These are phyloP conservation scores for Aix galericulata DNA, from an alignment of 2,113 vertebrate genomes.

Conservation along the genomic window DNA sequence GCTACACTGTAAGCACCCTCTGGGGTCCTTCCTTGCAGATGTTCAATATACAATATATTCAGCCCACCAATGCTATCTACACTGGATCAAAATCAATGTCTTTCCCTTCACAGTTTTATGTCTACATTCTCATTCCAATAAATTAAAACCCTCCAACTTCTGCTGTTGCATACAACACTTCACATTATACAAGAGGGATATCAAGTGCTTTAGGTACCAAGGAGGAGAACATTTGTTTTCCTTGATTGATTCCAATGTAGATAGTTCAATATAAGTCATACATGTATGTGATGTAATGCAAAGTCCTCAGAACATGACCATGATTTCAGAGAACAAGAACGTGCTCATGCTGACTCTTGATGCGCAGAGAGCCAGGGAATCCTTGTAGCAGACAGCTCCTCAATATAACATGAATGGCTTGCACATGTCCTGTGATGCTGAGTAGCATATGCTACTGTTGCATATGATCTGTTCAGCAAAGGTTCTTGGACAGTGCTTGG, in stretches of 20 bases:
- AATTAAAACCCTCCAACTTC: neutral
- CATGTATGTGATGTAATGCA: neutral
- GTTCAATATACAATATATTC: neutral
- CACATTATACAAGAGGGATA: neutral
- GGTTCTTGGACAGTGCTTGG: neutral
- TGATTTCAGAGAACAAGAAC: neutral
- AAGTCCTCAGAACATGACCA: neutral
- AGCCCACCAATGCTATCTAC: neutral
- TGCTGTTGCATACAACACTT: neutral
- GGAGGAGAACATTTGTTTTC: neutral
- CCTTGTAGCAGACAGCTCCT: neutral
- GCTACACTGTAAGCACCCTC: neutral
- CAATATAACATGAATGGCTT: rapidly evolving
- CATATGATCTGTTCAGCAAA: neutral
- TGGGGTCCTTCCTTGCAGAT: neutral
- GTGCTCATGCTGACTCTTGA: neutral
- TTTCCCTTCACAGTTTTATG: neutral
- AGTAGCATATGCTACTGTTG: neutral
- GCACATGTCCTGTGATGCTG: rapidly evolving
- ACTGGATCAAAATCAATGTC: neutral
- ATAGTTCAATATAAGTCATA: neutral
- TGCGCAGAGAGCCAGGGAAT: neutral
- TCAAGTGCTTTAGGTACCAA: neutral
- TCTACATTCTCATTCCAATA: neutral
- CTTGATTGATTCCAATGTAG: neutral